Evolutionary conservation across 2,797 vertebrate species (phyloP).

Genomic region (Diceros bicornis): DNA sequence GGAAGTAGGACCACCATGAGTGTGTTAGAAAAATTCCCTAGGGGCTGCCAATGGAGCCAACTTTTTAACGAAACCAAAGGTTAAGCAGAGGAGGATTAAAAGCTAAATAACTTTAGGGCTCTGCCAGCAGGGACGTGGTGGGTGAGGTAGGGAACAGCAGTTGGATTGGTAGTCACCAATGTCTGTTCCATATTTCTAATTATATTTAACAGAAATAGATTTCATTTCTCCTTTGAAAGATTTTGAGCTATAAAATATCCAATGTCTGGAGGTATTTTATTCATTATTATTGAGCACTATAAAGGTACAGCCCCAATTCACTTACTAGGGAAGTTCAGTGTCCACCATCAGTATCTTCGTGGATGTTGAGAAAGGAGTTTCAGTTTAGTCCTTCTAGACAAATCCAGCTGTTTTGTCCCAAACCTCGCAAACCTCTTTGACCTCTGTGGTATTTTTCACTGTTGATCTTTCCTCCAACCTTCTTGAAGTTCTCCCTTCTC

Average conservation of each 20-base stretch:
- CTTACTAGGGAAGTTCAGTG: neutral
- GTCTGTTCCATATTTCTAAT: constrained; percentile 16
- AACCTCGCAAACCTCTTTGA: neutral
- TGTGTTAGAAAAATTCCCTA: neutral
- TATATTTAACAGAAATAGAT: neutral
- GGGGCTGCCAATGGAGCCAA: neutral
- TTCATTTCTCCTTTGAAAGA: constrained; percentile 38
- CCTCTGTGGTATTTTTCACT: neutral
- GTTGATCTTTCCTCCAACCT: neutral
- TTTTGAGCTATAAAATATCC: neutral
- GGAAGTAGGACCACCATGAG: neutral
- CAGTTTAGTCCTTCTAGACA: neutral
- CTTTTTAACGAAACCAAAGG: neutral
- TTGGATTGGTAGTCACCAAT: neutral
- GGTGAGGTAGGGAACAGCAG: neutral
- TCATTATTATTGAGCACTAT: neutral
- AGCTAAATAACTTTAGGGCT: neutral
- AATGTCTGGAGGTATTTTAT: neutral
- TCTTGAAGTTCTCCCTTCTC: neutral
- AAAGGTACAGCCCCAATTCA: neutral
- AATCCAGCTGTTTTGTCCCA: neutral
- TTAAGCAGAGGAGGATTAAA: neutral
- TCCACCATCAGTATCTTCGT: neutral
- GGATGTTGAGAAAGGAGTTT: neutral
- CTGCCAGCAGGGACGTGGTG: neutral